Conservation (phyloP, 1,140 invertebrate genomes). For the Oryctes rhinoceros region DNA sequence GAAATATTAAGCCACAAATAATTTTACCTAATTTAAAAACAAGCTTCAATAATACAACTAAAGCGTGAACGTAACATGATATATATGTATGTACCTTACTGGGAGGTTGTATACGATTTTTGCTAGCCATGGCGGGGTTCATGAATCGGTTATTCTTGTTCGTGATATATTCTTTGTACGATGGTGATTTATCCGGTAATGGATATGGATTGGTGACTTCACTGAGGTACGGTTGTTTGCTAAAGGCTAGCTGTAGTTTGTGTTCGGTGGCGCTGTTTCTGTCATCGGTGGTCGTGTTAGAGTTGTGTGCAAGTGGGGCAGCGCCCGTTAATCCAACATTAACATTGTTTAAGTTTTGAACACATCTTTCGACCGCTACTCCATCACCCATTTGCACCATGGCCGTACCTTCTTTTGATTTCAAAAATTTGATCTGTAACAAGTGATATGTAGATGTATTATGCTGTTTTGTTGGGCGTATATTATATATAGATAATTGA, state of each 20-base stretch:
- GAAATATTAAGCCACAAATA: no score
- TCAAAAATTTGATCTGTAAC: slow-evolving; percentile 95
- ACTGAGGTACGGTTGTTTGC: slow-evolving; percentile 95
- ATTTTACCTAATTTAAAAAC: no score
- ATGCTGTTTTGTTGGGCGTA: background rate
- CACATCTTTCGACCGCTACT: slow-evolving; percentile 91
- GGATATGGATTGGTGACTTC: slow-evolving; percentile 97
- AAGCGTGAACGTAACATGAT: background rate
- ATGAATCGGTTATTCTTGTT: slow-evolving; percentile 96
- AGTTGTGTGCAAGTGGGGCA: slow-evolving; percentile 59
- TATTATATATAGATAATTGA: background rate
- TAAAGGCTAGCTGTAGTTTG: slow-evolving; percentile 77
- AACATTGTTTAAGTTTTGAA: slow-evolving; percentile 94
- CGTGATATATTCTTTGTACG: slow-evolving; percentile 97
- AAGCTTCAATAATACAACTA: background rate
- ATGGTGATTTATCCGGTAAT: slow-evolving; percentile 92
- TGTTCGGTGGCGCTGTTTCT: slow-evolving; percentile 57
- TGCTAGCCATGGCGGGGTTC: slow-evolving; percentile 87
- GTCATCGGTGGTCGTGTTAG: slow-evolving; percentile 49
- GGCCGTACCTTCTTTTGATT: slow-evolving; percentile 98
- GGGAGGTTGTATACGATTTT: slow-evolving; percentile 91
- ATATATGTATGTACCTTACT: slow-evolving; percentile 69
- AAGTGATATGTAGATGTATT: slow-evolving; percentile 27
- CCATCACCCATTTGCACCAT: slow-evolving; percentile 99
- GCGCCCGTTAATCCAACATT: slow-evolving; percentile 71